Base-by-base conservation (phyloP, 2,113 vertebrate species). In the Microcebus murinus region DNA sequence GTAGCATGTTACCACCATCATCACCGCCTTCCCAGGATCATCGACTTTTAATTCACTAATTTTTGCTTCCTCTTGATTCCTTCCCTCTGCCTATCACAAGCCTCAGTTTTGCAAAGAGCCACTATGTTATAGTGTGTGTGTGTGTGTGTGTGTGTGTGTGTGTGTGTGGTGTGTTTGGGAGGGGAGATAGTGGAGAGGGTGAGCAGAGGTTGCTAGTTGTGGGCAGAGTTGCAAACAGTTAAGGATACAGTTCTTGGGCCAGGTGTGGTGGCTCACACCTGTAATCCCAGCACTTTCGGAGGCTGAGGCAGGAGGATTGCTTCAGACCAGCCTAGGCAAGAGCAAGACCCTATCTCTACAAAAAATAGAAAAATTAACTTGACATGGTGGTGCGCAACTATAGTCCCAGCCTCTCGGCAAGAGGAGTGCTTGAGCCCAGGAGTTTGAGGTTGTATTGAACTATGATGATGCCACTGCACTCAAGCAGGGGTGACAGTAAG, bases 321-420 rank as follows among this genome's bases (percentile, higher is more conserved):
- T 63, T 63, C 25, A 63, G 27, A 25, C 10, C 61, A 63, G 27
- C 61, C 27, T 63, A 4, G 29, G 61, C 61, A 63, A 29, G 20
- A 55, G 52, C 52, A 25, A 61, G 8, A 63, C 25, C 61, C 61
- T 12, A 25, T 63, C 61, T 63, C 61, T 11, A 63, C 27, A 63
- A 29, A 57, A 63, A 63, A 63, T 27, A 27, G 59, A 63, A 63
- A 63, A 63, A 63, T 63, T 29, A 63, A 12, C 27, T 29, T 4
- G 61, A 27, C 4, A 0, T 63, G 61, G 27, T 63, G 61, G 61
- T 3, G 1, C 0, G 25, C 25, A 10, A 10, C 61, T 63, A 12
- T 13, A 29, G 59, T 63, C 61, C 61, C 27, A 63, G 27, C 11
- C 29, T 29, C 27, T 63, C 27, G 11, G 27, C 27, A 29, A 12